phyloP scores from a whole-genome alignment of 2,113 vertebrate species.

The Protobothrops flavoviridis region DNA sequence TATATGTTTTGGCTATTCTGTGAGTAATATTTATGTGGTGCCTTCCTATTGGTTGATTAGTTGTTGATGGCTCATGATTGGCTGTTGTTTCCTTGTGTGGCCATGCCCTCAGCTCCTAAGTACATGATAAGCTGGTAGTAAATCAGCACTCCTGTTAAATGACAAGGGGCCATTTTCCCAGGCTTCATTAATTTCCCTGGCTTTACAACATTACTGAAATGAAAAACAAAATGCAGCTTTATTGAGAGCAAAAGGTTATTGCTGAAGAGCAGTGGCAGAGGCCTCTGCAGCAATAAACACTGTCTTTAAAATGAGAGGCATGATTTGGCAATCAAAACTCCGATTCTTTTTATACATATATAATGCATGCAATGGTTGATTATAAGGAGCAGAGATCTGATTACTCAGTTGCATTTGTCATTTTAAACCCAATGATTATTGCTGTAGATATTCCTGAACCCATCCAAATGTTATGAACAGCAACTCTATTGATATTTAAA shows the following conservation, averaged over 20 bases:
- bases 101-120: not conserved
- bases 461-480: not conserved
- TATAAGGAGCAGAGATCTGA: not conserved
- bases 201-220: not conserved
- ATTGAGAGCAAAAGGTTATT: not conserved
- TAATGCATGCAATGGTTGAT: not conserved
- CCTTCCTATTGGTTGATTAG: too few species aligned
- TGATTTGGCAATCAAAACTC: not conserved
- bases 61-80: too few species aligned
- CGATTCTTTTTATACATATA: not conserved
- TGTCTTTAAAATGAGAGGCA: not conserved
- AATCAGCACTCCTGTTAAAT: not conserved
- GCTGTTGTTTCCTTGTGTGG: too few species aligned
- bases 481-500: not conserved
- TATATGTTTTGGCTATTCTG: not conserved
- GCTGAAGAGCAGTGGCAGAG: not conserved
- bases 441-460: not conserved
- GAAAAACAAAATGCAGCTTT: not conserved
- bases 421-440: not conserved
- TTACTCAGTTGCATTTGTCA: not conserved
- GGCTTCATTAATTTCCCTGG: not conserved
- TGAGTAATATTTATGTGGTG: too few species aligned
- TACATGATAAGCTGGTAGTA: not conserved
- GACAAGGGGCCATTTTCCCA: not conserved
- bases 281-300: not conserved